Evolutionary conservation across 2,797 vertebrate genomes (phyloP).

Genomic region (Chaunax sp.): DNA sequence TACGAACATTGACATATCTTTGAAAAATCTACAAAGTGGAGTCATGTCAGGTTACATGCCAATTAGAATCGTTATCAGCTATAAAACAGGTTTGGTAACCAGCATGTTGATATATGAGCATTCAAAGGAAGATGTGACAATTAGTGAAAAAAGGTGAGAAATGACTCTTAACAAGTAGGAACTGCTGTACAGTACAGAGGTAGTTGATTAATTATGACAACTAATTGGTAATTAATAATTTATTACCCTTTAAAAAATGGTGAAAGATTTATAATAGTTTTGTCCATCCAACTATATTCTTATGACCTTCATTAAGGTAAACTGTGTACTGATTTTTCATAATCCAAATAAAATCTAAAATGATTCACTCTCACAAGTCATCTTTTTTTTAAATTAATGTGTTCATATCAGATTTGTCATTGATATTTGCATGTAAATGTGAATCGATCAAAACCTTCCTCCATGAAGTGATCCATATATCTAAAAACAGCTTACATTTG

Average conservation of each 20-base stretch:
- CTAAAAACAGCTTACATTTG: background rate
- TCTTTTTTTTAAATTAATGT: constrained; percentile 33
- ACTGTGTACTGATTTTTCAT: constrained; percentile 3
- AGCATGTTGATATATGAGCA: constrained; percentile 1
- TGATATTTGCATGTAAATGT: too few species aligned
- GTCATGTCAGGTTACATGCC: background rate
- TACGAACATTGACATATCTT: background rate
- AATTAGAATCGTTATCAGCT: constrained; percentile 16
- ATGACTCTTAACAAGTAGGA: too few species aligned
- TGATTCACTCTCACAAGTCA: constrained; percentile 7
- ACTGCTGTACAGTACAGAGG: too few species aligned
- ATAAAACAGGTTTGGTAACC: constrained; percentile 14
- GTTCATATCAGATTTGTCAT: constrained; percentile 16
- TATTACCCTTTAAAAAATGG: background rate
- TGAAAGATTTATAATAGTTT: background rate
- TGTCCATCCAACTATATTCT: background rate
- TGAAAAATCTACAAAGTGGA: background rate
- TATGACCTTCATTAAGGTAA: background rate
- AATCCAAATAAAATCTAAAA: constrained; percentile 5
- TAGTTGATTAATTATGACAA: background rate
- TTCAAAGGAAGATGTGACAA: constrained; percentile 1
- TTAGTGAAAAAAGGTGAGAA: background rate
- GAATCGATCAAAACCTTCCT: background rate
- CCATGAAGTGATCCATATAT: background rate
- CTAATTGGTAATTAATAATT: background rate